Base-by-base conservation (phyloP, 2,888 invertebrate genomes). In the Hypomecis atomaria region DNA sequence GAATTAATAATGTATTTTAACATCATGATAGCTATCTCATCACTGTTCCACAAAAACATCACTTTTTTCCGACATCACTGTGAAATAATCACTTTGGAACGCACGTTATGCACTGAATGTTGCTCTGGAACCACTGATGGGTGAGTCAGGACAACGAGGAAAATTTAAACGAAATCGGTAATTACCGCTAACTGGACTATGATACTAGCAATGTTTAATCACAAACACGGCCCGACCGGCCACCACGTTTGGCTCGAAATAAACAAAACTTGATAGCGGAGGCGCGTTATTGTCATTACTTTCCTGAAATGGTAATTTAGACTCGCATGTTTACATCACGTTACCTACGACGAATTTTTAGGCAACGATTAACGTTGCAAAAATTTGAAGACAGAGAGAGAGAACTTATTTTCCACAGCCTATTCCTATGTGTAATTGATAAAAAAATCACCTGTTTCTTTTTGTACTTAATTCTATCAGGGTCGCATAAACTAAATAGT, bases 111-210 rank as follows among this genome's bases (percentile, higher is more conserved):
- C 57, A 57, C 50, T 36, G 50, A 11, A 36, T 7, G 60, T 44
- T 13, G 50, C 57, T 44, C 40, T 49, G 59, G 62, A 67, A 68
- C 70, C 67, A 78, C 78, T 79, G 77, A 66, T 71, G 58, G 66
- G 63, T 89, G 89, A 89, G 75, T 89, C 88, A 56, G 47, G 56
- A 47, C 37, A 8, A 89, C 78, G 71, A 90, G 90, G 90, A 90
- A 90, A 90, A 91, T 82, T 83, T 82, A 77, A 70, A 81, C 78
- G 75, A 85, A 86, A 86, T 81, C 78, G 85, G 84, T 86, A 86
- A 87, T 88, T 84, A 86, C 83, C 75, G 78, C 76, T 77, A 73
- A 82, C 72, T 79, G 75, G 71, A 81, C 79, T 81, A 79, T 79
- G 81, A 38, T 47, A 78, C 78, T 83, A 8, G 40, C n/a, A 23